Evolutionary conservation across 2,113 vertebrate species (phyloP).

Genomic region (Campylorhamphus procurvoides): DNA sequence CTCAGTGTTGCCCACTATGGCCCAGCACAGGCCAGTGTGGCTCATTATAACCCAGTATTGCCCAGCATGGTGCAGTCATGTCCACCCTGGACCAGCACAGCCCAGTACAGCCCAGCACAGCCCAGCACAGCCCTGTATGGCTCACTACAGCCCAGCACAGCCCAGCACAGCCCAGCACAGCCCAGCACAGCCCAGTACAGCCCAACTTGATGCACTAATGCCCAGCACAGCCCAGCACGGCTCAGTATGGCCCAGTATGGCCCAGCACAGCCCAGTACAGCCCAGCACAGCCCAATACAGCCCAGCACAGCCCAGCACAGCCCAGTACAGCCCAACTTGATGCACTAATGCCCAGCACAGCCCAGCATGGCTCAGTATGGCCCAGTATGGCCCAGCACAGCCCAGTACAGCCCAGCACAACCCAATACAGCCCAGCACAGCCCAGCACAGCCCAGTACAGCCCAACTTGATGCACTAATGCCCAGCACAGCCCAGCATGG

Average conservation of each 20-base stretch:
- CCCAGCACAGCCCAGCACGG: background rate
- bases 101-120: rapidly evolving
- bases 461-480: background rate
- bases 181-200: background rate
- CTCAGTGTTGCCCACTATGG: background rate
- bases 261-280: background rate
- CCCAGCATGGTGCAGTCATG: too few species aligned
- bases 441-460: background rate
- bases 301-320: background rate
- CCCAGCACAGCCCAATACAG: background rate
- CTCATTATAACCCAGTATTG: rapidly evolving
- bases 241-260: background rate
- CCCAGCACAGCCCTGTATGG: rapidly evolving
- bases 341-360: rapidly evolving
- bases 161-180: background rate
- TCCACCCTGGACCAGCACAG: rapidly evolving
- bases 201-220: background rate
- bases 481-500: background rate
- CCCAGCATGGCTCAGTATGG: background rate
- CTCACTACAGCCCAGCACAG: rapidly evolving
- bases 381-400: background rate
- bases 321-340: background rate
- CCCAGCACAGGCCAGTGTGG: background rate
- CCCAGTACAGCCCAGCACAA: background rate
- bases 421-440: background rate